These are phyloP conservation scores for Pinna nobilis DNA, from an alignment of 1,140 invertebrate genomes.

Conservation along the genomic window DNA sequence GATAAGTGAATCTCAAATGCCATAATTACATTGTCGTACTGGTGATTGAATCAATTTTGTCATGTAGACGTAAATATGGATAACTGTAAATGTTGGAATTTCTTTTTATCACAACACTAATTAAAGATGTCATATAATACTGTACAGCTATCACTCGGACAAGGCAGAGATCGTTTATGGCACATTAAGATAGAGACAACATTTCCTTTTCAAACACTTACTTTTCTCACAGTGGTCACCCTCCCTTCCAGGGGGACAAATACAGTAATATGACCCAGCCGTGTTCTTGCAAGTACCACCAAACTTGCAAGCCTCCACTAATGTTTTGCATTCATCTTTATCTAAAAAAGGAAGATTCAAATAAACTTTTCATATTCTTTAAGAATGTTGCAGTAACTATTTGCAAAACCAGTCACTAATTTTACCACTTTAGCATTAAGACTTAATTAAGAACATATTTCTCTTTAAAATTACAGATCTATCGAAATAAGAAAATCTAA, in stretches of 20 bases:
- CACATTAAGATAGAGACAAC: background rate
- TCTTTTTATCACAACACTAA: background rate
- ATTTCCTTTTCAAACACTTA: slow-evolving; percentile 11
- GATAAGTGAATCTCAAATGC: too few species aligned
- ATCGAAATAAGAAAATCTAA: too few species aligned
- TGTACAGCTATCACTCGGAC: background rate
- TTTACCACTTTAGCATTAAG: too few species aligned
- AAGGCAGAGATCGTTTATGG: background rate
- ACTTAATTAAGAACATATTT: too few species aligned
- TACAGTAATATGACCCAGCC: slow-evolving; percentile 43
- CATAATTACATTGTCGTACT: too few species aligned
- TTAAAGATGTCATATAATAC: background rate
- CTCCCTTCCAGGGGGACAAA: slow-evolving; percentile 88
- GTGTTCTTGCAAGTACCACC: slow-evolving; percentile 46
- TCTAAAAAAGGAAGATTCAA: slow-evolving; percentile 45
- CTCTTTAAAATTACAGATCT: too few species aligned
- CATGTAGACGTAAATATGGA: too few species aligned
- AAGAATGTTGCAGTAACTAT: too few species aligned
- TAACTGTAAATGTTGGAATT: too few species aligned
- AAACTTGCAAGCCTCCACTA: slow-evolving; percentile 39
- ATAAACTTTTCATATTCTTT: too few species aligned
- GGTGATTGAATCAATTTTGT: too few species aligned
- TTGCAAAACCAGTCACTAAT: too few species aligned
- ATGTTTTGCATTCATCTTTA: slow-evolving; percentile 56
- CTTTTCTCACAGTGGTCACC: slow-evolving; percentile 88